These are phyloP conservation scores for Drosophila anceps DNA, from an alignment of 2,888 invertebrate genomes.

Conservation along the genomic window DNA sequence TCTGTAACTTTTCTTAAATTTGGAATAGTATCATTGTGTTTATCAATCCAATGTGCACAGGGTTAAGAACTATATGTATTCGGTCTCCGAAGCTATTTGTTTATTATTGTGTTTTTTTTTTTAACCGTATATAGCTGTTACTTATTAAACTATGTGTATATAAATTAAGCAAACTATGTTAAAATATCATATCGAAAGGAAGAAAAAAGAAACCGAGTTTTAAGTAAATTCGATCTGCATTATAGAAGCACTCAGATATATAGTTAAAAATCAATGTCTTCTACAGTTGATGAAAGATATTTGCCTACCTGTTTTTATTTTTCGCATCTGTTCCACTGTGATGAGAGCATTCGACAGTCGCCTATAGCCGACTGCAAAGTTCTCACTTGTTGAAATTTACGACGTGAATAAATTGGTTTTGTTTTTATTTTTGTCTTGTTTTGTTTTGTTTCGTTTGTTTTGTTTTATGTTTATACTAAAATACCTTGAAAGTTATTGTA, in stretches of 20 bases:
- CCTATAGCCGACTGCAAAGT: conserved; percentile 1
- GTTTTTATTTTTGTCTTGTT: conserved; percentile 10
- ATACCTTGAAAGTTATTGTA: conserved; percentile 8
- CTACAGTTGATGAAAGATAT: background rate
- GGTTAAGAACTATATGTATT: background rate
- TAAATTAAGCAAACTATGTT: conserved; percentile 18
- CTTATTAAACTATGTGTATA: conserved; percentile 32
- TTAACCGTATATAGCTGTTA: conserved; percentile 16
- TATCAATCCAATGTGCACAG: background rate
- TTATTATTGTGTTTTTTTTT: conserved; percentile 5
- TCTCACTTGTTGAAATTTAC: conserved; percentile 18
- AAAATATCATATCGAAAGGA: conserved; percentile 5
- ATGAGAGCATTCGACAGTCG: conserved; percentile 14
- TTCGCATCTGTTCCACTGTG: background rate
- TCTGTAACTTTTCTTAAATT: background rate
- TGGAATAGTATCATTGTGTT: background rate
- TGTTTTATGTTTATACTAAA: conserved; percentile 9
- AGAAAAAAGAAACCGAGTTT: background rate
- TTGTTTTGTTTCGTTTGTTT: background rate
- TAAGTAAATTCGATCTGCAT: background rate
- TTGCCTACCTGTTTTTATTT: background rate
- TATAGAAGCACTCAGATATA: background rate
- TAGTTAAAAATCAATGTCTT: background rate
- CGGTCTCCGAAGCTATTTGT: conserved; percentile 7
- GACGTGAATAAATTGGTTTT: conserved; percentile 18